Evolutionary conservation across 2,888 invertebrate genomes (phyloP).

Genomic region (Standfussiana lucernea): DNA sequence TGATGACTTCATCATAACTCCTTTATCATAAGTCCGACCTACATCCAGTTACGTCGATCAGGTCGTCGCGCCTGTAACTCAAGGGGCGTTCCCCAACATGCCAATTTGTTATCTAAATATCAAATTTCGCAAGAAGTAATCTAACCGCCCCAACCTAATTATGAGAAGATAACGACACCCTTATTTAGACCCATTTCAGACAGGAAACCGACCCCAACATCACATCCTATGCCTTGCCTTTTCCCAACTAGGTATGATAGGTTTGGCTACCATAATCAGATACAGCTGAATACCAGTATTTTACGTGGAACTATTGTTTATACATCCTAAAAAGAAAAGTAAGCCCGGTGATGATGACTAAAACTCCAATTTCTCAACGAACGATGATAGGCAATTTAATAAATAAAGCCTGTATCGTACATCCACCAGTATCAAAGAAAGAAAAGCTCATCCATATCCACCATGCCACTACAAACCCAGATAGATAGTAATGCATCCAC

Average conservation of each 20-base stretch:
- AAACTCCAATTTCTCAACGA: background rate
- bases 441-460: background rate
- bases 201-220: background rate
- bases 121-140: background rate
- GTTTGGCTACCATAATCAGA: too few species aligned
- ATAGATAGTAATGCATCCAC: conserved; percentile 9
- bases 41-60: background rate
- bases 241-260: background rate
- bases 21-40: background rate
- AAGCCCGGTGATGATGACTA: background rate
- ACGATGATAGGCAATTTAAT: background rate
- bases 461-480: conserved; percentile 9
- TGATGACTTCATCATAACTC: background rate
- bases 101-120: conserved; percentile 2
- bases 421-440: background rate
- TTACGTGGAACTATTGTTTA: too few species aligned
- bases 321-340: background rate
- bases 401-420: background rate
- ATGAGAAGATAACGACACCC: background rate
- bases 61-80: background rate
- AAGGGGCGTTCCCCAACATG: background rate
- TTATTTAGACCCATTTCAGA: background rate
- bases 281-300: background rate
- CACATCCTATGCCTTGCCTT: background rate
- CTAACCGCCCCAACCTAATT: background rate